A percentile compares a stretch with the other conserved stretches of the same genome.
phyloP scores from a whole-genome alignment of 2,113 vertebrate species.

The Mesocricetus auratus region DNA sequence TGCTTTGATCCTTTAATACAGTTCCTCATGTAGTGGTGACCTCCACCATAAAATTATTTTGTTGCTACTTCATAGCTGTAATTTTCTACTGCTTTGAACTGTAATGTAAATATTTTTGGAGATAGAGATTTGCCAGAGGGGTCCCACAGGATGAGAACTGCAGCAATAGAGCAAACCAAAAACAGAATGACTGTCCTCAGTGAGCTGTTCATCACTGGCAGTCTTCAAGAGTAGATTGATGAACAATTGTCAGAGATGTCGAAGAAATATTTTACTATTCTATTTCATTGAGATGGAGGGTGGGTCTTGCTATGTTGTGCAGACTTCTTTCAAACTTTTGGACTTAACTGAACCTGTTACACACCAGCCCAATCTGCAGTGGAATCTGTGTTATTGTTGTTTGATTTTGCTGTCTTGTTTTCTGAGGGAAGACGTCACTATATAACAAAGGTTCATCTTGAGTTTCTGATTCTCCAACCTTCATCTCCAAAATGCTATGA shows the following conservation, averaged over 20 bases:
- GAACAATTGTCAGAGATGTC: constrained; percentile 41
- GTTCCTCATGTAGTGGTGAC: background rate
- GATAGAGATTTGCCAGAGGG: background rate
- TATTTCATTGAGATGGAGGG: background rate
- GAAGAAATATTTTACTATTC: background rate
- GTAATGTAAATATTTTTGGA: background rate
- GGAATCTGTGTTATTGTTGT: background rate
- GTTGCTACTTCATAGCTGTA: background rate
- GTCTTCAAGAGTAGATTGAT: constrained; percentile 49
- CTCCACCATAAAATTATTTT: background rate
- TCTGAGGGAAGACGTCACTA: background rate
- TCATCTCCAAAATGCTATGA: background rate
- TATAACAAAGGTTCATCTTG: background rate
- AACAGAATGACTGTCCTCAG: constrained; percentile 25
- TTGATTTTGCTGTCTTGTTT: background rate
- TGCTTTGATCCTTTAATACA: background rate
- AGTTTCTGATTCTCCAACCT: background rate
- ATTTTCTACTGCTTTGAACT: background rate
- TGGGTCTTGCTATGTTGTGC: background rate
- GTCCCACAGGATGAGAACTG: background rate
- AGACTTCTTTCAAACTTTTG: background rate
- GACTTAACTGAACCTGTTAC: background rate
- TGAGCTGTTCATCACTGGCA: constrained; percentile 12
- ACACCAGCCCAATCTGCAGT: background rate
- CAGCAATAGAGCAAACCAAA: constrained; percentile 45